phyloP scores from a whole-genome alignment of 2,888 invertebrate species.

The Incurvaria masculella region DNA sequence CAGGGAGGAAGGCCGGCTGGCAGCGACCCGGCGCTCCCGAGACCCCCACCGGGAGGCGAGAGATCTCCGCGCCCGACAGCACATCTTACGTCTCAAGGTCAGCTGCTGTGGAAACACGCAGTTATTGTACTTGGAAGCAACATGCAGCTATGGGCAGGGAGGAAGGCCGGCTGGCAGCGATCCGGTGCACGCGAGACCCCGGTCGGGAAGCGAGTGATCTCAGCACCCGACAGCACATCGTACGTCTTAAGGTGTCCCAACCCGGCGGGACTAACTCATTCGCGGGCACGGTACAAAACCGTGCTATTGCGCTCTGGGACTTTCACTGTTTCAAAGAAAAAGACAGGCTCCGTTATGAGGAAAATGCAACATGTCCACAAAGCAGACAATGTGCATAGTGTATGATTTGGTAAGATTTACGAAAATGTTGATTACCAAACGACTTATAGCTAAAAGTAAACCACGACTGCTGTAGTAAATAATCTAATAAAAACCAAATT shows the following conservation, averaged over 20 bases:
- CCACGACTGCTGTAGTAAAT: too few relatives aligned
- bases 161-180: constrained; percentile 56
- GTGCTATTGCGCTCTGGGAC: too few relatives aligned
- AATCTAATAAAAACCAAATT: too few relatives aligned
- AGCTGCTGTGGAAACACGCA: constrained; percentile 27
- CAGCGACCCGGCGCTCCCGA: constrained; percentile 62
- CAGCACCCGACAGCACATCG: constrained; percentile 63
- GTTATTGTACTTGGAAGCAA: constrained; percentile 1
- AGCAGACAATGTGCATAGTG: too few relatives aligned
- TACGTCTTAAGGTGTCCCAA: constrained; percentile 52
- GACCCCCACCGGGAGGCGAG: constrained; percentile 62
- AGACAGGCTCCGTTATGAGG: too few relatives aligned
- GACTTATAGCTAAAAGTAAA: too few relatives aligned
- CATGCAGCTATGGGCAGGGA: constrained; percentile 24
- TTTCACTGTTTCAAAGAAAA: too few relatives aligned
- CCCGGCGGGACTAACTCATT: too few relatives aligned
- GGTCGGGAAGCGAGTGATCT: constrained; percentile 58
- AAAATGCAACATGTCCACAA: too few relatives aligned
- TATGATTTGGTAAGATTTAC: too few relatives aligned
- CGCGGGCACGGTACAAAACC: too few relatives aligned
- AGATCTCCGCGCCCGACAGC: constrained; percentile 59
- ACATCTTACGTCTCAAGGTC: constrained; percentile 60
- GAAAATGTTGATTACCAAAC: too few relatives aligned
- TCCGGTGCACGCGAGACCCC: constrained; percentile 61
- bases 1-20: constrained; percentile 42